Percentiles rank a stretch among this genome's conserved stretches.
These are phyloP conservation scores for Marmota flaviventris DNA, from an alignment of 2,113 vertebrate genomes.

Conservation along the genomic window DNA sequence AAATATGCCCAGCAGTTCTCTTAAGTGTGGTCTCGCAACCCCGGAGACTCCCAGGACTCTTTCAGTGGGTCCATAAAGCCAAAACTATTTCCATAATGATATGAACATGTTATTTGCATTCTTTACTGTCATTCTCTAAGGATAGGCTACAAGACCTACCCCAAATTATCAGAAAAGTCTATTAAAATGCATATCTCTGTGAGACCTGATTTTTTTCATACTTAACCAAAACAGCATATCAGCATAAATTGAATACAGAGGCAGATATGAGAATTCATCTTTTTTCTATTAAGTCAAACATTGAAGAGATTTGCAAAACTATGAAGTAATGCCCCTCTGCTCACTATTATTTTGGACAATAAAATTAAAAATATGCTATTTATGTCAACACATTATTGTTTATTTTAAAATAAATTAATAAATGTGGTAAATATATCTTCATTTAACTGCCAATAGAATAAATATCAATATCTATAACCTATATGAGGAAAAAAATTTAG, in stretches of 20 bases:
- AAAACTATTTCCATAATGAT: slow-evolving; percentile 35
- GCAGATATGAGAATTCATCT: neutral
- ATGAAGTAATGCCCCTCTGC: neutral
- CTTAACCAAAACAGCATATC: neutral
- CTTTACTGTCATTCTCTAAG: slow-evolving; percentile 32
- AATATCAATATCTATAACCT: neutral
- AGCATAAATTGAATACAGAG: slow-evolving; percentile 19
- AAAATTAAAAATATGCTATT: neutral
- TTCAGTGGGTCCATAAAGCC: neutral
- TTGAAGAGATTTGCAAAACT: slow-evolving; percentile 28
- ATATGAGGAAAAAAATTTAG: neutral
- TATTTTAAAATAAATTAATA: slow-evolving; percentile 23
- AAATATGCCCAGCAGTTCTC: slow-evolving; percentile 37
- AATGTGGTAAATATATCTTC: neutral
- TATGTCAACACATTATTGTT: neutral
- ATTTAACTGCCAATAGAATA: slow-evolving; percentile 1
- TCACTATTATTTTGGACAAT: neutral
- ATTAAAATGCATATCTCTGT: slow-evolving; percentile 1
- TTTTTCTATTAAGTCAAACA: slow-evolving; percentile 10
- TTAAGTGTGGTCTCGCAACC: neutral
- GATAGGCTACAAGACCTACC: neutral
- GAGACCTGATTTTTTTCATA: neutral
- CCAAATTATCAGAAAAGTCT: slow-evolving; percentile 6
- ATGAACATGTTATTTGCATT: slow-evolving; percentile 21
- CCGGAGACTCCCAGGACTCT: neutral